Conservation (phyloP, 2,888 invertebrate species). For the Leptinotarsa rubiginosa region DNA sequence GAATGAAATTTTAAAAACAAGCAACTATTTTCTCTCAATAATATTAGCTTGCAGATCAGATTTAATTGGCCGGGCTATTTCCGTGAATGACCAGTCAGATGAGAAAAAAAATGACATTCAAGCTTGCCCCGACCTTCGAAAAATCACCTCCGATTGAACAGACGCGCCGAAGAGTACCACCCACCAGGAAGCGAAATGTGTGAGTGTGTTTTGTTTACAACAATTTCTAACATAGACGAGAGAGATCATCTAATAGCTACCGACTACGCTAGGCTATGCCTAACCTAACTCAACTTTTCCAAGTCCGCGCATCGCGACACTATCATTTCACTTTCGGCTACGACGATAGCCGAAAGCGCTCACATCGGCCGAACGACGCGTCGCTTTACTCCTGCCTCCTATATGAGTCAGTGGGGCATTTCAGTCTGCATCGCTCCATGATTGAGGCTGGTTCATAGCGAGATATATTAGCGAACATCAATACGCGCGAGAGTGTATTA, state of each 20-base stretch:
- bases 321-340: slow-evolving; percentile 54
- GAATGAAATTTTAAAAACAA: no score
- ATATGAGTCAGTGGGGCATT: slow-evolving; percentile 75
- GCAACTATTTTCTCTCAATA: no score
- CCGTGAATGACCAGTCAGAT: not conserved
- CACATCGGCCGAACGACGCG: slow-evolving; percentile 70
- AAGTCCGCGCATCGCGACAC: slow-evolving; percentile 51
- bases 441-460: slow-evolving; percentile 43
- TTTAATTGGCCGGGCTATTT: no score
- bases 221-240: slow-evolving; percentile 55
- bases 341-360: slow-evolving; percentile 58
- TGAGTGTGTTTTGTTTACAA: slow-evolving; percentile 53
- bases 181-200: slow-evolving; percentile 53
- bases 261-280: slow-evolving; percentile 57
- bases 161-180: slow-evolving; percentile 41
- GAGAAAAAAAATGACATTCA: not conserved
- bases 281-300: slow-evolving; percentile 61
- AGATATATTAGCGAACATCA: slow-evolving; percentile 32
- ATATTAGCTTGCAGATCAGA: no score
- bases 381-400: slow-evolving; percentile 60
- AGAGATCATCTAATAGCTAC: slow-evolving; percentile 25
- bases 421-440: slow-evolving; percentile 52
- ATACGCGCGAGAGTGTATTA: slow-evolving; percentile 20
- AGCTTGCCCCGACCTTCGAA: not conserved
- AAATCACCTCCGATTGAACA: slow-evolving; percentile 8